Evolutionary conservation across 2,797 vertebrate genomes (phyloP).

Genomic region (Betta splendens): DNA sequence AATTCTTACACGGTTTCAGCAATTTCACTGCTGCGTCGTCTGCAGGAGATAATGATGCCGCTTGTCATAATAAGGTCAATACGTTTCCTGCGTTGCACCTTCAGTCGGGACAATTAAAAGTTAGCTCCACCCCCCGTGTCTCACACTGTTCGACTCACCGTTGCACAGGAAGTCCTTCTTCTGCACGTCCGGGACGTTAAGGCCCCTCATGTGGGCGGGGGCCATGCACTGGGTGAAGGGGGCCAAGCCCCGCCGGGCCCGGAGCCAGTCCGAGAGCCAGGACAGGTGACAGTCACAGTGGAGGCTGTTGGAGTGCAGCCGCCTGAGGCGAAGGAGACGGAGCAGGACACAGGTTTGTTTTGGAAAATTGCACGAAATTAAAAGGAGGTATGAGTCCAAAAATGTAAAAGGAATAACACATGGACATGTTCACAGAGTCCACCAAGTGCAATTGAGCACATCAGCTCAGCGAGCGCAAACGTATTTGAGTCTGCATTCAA

Average conservation of each 20-base stretch:
- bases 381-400: background rate
- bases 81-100: slow-evolving; percentile 8
- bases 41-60: slow-evolving; percentile 48
- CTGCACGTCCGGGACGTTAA: slow-evolving; percentile 94
- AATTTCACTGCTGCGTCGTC: slow-evolving; percentile 43
- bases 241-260: slow-evolving; percentile 90
- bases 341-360: background rate
- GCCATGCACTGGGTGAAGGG: slow-evolving; percentile 98
- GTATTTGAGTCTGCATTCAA: slow-evolving; percentile 17
- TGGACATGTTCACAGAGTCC: background rate
- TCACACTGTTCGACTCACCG: slow-evolving; percentile 77
- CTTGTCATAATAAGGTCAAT: slow-evolving; percentile 34
- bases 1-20: slow-evolving; percentile 45
- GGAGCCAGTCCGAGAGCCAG: slow-evolving; percentile 97
- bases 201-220: slow-evolving; percentile 92
- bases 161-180: slow-evolving; percentile 95
- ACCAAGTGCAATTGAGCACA: slow-evolving; percentile 8
- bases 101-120: background rate
- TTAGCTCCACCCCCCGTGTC: background rate
- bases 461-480: slow-evolving; percentile 1
- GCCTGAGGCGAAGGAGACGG: slow-evolving; percentile 78
- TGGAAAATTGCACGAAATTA: background rate
- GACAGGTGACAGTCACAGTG: slow-evolving; percentile 97
- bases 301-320: slow-evolving; percentile 96
- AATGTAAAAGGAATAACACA: background rate